Evolutionary conservation across 2,113 vertebrate genomes (phyloP), one percentile per base, ranked within the genome.

Genomic region (Alethe diademata): DNA sequence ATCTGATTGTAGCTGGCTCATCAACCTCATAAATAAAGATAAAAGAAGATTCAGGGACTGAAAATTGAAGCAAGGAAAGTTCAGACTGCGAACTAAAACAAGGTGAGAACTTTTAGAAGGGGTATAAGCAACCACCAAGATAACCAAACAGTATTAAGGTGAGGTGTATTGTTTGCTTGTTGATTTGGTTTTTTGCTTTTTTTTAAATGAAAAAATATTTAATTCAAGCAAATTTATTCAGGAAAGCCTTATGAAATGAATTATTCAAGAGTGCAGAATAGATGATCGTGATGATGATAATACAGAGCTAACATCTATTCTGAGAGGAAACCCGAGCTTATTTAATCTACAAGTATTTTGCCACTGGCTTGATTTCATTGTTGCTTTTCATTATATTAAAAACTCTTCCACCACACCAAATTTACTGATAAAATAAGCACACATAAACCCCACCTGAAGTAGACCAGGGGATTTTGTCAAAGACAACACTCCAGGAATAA

Each of bases 241-340:
- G 29, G 14, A 88, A 94, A 90, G 20, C 26, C 11, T 86, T 66
- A 79, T 53, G 38, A 15, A 33, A 90, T 88, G 58, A 57, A 90
- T 96, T 90, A 96, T 92, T 95, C 88, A 93, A 67, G 47, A 92
- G 61, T 48, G 36, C 62, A 91, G 61, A 93, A 82, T 5, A 88
- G 62, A 67, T 75, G 9, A 79, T 73, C 22, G 13, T 50, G 64
- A n/a, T 94, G 51, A 47, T 92, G 60, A 62, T 79, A 14, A 70
- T 60, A 75, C 17, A 86, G 58, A 83, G 25, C 18, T 69, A 48
- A 75, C 20, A 65, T 58, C 58, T 79, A 36, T 65, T 62, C 50
- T 88, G 71, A 76, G 71, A 73, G 50, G 79, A 92, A 95, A 50
- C 19, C 11, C 0, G 0, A 82, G 18, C 0, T 92, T 79, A 92